Evolutionary conservation across 2,113 vertebrate species (phyloP), one percentile per base, ranked within the genome.

Genomic region (Crypturellus undulatus): DNA sequence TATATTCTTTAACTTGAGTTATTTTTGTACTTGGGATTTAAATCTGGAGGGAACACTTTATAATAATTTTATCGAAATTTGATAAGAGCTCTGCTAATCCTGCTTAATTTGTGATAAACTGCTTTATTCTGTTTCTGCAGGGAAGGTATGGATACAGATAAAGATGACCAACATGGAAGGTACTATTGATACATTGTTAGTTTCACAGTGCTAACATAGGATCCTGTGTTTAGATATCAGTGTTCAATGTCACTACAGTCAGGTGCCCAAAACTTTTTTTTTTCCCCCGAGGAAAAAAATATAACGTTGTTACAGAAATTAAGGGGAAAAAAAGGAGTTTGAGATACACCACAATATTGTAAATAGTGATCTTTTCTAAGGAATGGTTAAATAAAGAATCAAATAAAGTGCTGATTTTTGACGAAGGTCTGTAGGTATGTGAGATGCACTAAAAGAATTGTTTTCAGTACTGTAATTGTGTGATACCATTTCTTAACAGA

Each of bases 91-190:
- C 49, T 62, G 40, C 28, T 69, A 17, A 80, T 77, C 19, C 51
- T 79, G 25, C 62, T 91, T 77, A 7, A 59, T 84, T 79, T 81
- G 42, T 95, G 78, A 91, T 79, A 9, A 32, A 22, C 70, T 86
- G 21, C 90, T 97, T 77, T 97, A 38, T 94, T 94, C 84, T 97
- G 79, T 97, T 93, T 97, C 96, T 94, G 80, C 96, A 98, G 98
- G 68, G 99, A 99, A 93, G 98, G 99, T 94, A 99, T 99, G 99
- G 99, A 99, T 95, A 98, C 98, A 90, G 99, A 99, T 96, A 99
- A 99, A 97, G 99, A 99, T 80, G 99, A 99, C 95, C 98, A 98
- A 42, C 98, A 99, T 64, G 99, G 99, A 96, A 98, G 99, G 99
- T 99, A 98, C 93, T 84, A 25, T 58, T 94, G 90, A 86, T 76